Evolutionary conservation across 2,888 invertebrate genomes (phyloP), one percentile per base, ranked within the genome.

Genomic region (Parnassius smintheus): DNA sequence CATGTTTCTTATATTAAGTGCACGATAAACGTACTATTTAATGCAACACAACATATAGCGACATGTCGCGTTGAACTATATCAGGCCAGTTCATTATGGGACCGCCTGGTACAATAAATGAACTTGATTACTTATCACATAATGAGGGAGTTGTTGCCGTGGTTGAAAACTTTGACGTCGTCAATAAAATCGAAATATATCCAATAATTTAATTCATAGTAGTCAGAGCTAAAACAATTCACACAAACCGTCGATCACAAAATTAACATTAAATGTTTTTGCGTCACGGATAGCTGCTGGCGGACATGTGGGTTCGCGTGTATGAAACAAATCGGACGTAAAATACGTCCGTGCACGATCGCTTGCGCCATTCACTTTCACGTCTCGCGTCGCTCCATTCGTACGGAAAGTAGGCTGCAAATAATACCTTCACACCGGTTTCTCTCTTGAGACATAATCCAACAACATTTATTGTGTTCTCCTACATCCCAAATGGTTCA

Each of bases 331-430:
- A 85, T 84, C 85, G 76, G 76, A 78, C 83, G 83, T 84, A 82
- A 85, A 88, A 81, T 76, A 75, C 79, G 77, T 75, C 73, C 76
- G 74, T 74, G 75, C 75, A 73, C 72, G 73, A 74, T 71, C 72
- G 77, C 80, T 84, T 85, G 81, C 80, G 80, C 86, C 89, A 89
- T 89, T 91, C 90, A 91, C 91, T 91, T 90, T 91, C 91, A 85
- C 90, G 81, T 75, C 70, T 76, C 74, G 76, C 72, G 70, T 75
- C 68, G 72, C 72, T 70, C 73, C 71, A 69, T 74, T 76, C 71
- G 71, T 77, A 81, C 87, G 75, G 83, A 90, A 91, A 91, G 88
- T 91, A 81, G 87, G 86, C 86, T 89, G 80, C 81, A 76, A 86
- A 88, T 87, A 90, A 90, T 88, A 82, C 82, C 74, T 75, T 65